Evolutionary conservation across 2,797 vertebrate genomes (phyloP), one percentile per base, ranked within the genome.

Genomic region (Acropternis orthonyx): DNA sequence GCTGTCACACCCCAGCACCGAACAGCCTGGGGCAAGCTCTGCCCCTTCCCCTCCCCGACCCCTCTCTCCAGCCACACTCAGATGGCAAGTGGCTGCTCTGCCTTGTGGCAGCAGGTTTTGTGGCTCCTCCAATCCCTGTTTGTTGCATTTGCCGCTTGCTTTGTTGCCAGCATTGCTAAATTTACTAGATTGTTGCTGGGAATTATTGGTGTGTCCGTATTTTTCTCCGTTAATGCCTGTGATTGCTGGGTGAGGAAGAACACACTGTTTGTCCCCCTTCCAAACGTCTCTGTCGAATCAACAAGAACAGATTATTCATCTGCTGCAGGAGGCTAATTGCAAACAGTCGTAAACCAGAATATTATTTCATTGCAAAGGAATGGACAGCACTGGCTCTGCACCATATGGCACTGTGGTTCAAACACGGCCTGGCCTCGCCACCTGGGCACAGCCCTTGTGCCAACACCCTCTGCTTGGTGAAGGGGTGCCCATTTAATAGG

Each of bases 251-350:
- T 62, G 58, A 66, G 83, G 80, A 16, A 2, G 83, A 75, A 83
- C 59, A 74, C 7, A 76, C 83, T 55, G 56, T 39, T 91, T 92
- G 88, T 93, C 90, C 93, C 72, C 59, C 73, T 65, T 93, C 96
- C 95, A 93, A 91, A 56, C 7, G 6, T 66, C 75, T 94, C 93
- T 93, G 92, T 93, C 92, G 8, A 92, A 66, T 89, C 91, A 94
- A 93, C 68, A 82, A 56, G 87, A 86, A 85, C 91, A 61, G 91
- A 93, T 94, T 91, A 92, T 95, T 95, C 95, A 94, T 91, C 96
- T 95, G 96, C 95, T 78, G 86, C 81, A 51, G 79, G 89, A 90
- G 55, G 82, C 83, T 92, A 80, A 90, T 77, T 92, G 93, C 96
- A 87, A 83, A 87, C 93, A 92, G 81, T 76, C 41, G 2, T 80